Conservation (phyloP, 2,888 invertebrate genomes). For the Isoperla grammatica region DNA sequence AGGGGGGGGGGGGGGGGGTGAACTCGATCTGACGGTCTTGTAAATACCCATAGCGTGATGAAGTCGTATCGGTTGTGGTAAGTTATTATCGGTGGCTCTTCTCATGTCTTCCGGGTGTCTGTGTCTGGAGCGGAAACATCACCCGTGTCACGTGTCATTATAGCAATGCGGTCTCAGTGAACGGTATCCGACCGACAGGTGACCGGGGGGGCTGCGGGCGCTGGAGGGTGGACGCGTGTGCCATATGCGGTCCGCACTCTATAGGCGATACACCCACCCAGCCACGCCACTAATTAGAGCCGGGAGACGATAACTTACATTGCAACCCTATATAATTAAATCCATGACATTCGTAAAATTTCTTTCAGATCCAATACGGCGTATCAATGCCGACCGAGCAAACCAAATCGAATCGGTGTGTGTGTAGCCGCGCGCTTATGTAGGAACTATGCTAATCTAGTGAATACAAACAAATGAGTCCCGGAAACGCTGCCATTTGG, state of each 20-base stretch:
- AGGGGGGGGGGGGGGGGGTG: neutral
- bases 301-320: neutral
- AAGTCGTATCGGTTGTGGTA: neutral
- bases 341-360: constrained; percentile 22
- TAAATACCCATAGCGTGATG: no score
- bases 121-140: neutral
- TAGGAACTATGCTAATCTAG: neutral
- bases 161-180: no score
- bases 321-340: constrained; percentile 18
- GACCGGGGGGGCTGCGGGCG: neutral
- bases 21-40: neutral
- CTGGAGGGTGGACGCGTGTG: neutral
- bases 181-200: constrained; percentile 9
- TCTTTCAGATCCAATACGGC: neutral
- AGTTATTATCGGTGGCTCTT: neutral
- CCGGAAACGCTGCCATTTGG: neutral
- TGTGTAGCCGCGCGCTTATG: no score
- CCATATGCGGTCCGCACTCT: constrained; percentile 1
- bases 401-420: no score
- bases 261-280: neutral
- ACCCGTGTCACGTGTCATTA: neutral
- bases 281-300: constrained; percentile 4
- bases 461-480: neutral
- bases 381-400: no score
- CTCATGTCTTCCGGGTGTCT: neutral